These are phyloP conservation scores for Bothrops jararaca DNA, from an alignment of 2,113 vertebrate species.

Conservation along the genomic window DNA sequence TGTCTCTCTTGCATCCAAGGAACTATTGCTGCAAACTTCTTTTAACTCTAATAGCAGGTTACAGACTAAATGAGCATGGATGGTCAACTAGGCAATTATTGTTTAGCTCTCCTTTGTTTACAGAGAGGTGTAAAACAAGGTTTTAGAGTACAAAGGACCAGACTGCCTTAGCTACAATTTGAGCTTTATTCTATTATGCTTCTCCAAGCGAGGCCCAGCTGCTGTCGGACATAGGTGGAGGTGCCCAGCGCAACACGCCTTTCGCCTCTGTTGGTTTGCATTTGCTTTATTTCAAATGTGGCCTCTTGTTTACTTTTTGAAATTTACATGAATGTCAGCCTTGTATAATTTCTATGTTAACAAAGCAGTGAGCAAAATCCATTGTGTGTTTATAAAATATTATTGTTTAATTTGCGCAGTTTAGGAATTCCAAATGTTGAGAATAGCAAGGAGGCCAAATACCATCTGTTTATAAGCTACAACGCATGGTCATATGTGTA, in stretches of 20 bases:
- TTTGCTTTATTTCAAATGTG: conserved; percentile 82
- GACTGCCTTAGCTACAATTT: conserved; percentile 72
- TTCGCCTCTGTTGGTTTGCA: conserved; percentile 78
- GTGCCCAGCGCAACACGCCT: conserved; percentile 60
- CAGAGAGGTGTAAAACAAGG: conserved; percentile 72
- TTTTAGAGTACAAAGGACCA: conserved; percentile 70
- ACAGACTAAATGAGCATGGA: conserved; percentile 61
- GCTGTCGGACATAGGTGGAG: conserved; percentile 61
- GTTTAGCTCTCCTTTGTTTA: conserved; percentile 77
- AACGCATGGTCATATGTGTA: conserved; percentile 84
- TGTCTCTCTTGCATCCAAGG: conserved; percentile 55
- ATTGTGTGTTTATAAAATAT: conserved; percentile 89
- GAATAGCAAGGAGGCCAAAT: conserved; percentile 87
- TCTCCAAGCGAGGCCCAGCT: conserved; percentile 63
- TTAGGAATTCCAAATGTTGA: conserved; percentile 89
- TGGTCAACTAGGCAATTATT: conserved; percentile 76
- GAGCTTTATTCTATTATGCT: conserved; percentile 70
- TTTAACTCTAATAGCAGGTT: conserved; percentile 78
- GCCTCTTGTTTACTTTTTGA: conserved; percentile 84
- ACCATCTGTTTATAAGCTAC: conserved; percentile 86
- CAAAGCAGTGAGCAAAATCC: conserved; percentile 87
- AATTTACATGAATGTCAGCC: conserved; percentile 89
- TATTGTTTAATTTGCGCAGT: conserved; percentile 88
- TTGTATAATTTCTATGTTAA: conserved; percentile 89
- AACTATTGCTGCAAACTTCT: conserved; percentile 68